Evolutionary conservation across 2,797 vertebrate genomes (phyloP).

Genomic region (Gymnothorax javanicus): DNA sequence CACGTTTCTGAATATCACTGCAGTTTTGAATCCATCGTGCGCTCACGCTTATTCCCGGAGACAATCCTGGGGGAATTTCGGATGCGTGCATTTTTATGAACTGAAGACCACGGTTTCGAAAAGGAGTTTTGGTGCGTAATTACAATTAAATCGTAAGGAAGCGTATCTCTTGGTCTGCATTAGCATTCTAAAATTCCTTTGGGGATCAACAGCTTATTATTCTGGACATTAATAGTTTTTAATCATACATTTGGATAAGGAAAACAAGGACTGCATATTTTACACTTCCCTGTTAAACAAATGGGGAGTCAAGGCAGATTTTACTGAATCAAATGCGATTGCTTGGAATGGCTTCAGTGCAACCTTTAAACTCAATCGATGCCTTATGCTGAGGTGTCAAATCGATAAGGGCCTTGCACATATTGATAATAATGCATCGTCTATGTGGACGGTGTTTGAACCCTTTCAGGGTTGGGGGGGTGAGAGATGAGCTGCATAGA

Average conservation of each 20-base stretch:
- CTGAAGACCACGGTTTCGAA: background rate
- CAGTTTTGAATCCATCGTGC: background rate
- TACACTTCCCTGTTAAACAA: background rate
- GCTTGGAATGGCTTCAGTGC: background rate
- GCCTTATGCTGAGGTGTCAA: background rate
- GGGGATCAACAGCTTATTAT: background rate
- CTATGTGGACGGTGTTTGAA: background rate
- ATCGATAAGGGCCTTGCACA: background rate
- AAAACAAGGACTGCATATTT: background rate
- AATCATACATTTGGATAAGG: background rate
- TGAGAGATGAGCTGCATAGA: no score
- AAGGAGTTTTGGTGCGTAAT: constrained; percentile 12
- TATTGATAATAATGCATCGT: background rate
- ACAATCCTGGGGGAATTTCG: background rate
- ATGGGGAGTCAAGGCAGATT: background rate
- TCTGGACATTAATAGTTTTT: background rate
- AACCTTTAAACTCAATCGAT: background rate
- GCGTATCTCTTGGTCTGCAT: background rate
- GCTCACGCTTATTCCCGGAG: background rate
- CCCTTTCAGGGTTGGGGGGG: background rate
- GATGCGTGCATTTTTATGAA: background rate
- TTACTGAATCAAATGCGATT: background rate
- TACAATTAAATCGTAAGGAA: constrained; percentile 20
- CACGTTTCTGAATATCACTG: background rate
- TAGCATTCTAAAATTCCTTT: background rate